Base-by-base conservation (phyloP, 2,888 invertebrate genomes). In the Cryptus armator region DNA sequence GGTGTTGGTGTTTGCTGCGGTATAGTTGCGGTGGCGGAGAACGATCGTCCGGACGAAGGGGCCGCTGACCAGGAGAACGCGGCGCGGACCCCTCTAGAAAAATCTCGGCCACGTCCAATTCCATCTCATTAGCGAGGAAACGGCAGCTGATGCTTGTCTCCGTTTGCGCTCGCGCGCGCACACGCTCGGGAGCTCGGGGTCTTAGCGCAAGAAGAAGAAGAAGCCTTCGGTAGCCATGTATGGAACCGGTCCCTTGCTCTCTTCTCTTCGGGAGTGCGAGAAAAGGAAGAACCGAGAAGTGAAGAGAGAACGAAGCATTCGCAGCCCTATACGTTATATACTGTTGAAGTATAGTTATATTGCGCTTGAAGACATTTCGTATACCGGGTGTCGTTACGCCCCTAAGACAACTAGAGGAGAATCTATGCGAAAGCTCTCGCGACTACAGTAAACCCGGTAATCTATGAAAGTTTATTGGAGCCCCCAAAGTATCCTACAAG, bases 31-130 rank as follows among this genome's bases (percentile, higher is more conserved):
- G 75, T 51, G 53, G 53, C 32, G 37, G 53, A 51, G 32, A 48
- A 79, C 71, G 68, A 53, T 84, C 81, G 83, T 79, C 56, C 82
- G 64, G 82, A 67, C 75, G 29, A 62, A 72, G 79, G 53, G 76
- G 56, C 79, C 78, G 70, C 37, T 32, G 81, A 72, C 66, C 59
- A 75, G 48, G 44, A 59, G 68, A 68, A 64, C 29, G 67, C 82
- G 84, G 90, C 88, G 84, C 53, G 75, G 89, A 91, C 59, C 80
- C 85, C 91, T 93, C 92, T 93, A 94, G 93, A 94, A 93, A 94
- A 94, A 94, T 94, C 93, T 92, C 91, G 93, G 92, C 93, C 93
- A 92, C 93, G 93, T 93, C 93, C 93, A 93, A 94, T 94, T 94
- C 93, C 93, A 94, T 94, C 93, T 94, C 93, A 94, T 94, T 94